Evolutionary conservation across 2,797 vertebrate species (phyloP), one percentile per base, ranked within the genome.

Genomic region (Pampus argenteus): DNA sequence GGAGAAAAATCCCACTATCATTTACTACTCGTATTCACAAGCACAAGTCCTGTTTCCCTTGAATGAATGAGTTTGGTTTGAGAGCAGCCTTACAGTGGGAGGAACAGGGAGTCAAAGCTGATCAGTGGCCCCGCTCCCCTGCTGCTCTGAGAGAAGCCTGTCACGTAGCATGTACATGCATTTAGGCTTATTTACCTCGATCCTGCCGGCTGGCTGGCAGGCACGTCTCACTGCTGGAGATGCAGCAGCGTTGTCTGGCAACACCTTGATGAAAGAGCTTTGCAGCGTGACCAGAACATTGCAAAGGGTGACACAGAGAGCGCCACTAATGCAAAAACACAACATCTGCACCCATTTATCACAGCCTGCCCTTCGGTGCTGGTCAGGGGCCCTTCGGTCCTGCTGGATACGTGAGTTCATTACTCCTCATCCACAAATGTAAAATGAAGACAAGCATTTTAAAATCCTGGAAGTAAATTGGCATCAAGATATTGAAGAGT

Each of bases 201-300:
- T 94, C 83, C 89, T 20, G 71, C 78, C 29, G 62, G 76, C 74
- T 65, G 80, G 82, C 90, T 79, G 68, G 72, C 45, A 84, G 86
- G 81, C 92, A 94, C 89, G 89, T 91, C 82, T 92, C 90, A 34
- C 90, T 81, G 86, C 88, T 91, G 90, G 91, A 93, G 90, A 78
- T 81, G 74, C 84, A 62, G 15, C 64, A n/a, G 31, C 26, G 85
- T 89, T 90, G 91, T 93, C 92, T 90, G 88, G 90, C 87, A 92
- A 91, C 88, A 76, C 74, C 58, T 67, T 29, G 75, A 90, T 92
- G 84, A 89, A 78, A 88, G 81, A 76, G 28, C 75, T 69, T 67
- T 60, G 61, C 34, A 0, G 78, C 26, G 50, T 57, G 79, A 66
- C 70, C 76, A 4, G 65, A 57, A 57, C 86, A 52, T 57, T 63